These are phyloP conservation scores for Temnopleurus reevesii DNA, from an alignment of 53 echinoderm and acorn worm species.

Conservation along the genomic window DNA sequence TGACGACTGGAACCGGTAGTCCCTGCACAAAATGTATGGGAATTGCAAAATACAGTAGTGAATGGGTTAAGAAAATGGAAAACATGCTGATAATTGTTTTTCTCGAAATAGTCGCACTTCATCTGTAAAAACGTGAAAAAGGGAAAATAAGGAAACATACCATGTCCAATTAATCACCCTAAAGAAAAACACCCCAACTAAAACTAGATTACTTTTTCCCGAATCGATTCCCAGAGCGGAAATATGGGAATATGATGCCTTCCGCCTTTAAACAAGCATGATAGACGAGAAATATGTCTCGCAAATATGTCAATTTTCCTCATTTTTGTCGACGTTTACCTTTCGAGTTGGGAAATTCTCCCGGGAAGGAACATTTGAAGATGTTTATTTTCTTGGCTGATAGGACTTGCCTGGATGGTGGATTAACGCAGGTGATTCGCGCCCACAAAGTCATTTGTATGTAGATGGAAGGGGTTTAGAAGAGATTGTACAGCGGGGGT, in stretches of 20 bases:
- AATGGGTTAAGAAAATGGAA: no score
- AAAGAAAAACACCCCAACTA: neutral
- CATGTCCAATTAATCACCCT: neutral
- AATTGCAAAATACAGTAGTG: no score
- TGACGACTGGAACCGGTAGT: no score
- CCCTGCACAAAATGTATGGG: no score
- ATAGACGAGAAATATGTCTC: neutral
- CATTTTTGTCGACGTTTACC: neutral
- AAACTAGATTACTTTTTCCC: neutral
- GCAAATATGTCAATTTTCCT: neutral
- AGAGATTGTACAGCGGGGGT: neutral
- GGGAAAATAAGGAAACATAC: neutral
- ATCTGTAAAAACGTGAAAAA: neutral
- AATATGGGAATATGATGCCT: conserved; percentile 1
- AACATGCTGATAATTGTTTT: no score
- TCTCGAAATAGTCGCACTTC: neutral
- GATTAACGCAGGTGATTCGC: neutral
- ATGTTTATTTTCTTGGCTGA: neutral
- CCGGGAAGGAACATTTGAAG: neutral
- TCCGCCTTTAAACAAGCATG: neutral
- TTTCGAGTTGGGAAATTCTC: neutral
- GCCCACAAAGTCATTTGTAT: conserved; percentile 42
- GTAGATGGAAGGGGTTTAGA: conserved; percentile 25
- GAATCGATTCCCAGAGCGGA: neutral
- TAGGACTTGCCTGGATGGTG: neutral